Conservation (phyloP, 2,888 invertebrate genomes). For the Sarcophaga subvicina region DNA sequence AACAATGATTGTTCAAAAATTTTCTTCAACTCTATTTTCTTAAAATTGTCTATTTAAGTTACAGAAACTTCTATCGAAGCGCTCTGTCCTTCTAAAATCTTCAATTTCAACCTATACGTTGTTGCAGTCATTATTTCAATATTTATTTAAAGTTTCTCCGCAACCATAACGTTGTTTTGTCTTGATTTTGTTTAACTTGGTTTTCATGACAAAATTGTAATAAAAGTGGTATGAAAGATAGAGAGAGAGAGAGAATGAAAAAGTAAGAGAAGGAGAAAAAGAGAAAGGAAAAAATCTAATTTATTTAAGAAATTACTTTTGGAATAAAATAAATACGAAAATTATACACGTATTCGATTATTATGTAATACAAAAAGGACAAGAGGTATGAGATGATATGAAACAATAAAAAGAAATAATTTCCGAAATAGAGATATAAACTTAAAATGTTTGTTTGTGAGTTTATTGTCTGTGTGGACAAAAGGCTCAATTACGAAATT, state of each 20-base stretch:
- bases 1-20: conserved; percentile 42
- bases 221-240: neutral
- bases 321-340: too few species aligned
- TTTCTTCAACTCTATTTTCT: conserved; percentile 45
- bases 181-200: conserved; percentile 25
- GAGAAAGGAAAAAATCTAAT: too few species aligned
- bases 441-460: too few species aligned
- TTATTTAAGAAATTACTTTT: too few species aligned
- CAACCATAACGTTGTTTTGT: conserved; percentile 28
- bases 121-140: conserved; percentile 50
- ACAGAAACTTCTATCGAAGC: neutral
- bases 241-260: too few species aligned
- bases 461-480: too few species aligned
- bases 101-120: conserved; percentile 15
- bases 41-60: neutral
- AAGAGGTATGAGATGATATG: too few species aligned
- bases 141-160: conserved; percentile 51
- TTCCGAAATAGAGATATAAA: too few species aligned
- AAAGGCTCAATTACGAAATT: too few species aligned
- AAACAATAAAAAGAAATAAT: too few species aligned
- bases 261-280: neutral
- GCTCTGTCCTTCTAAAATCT: conserved; percentile 46
- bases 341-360: too few species aligned
- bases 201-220: neutral
- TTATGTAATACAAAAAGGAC: too few species aligned